Evolutionary conservation across 2,888 invertebrate genomes (phyloP).

Genomic region (Smittia aterrima): DNA sequence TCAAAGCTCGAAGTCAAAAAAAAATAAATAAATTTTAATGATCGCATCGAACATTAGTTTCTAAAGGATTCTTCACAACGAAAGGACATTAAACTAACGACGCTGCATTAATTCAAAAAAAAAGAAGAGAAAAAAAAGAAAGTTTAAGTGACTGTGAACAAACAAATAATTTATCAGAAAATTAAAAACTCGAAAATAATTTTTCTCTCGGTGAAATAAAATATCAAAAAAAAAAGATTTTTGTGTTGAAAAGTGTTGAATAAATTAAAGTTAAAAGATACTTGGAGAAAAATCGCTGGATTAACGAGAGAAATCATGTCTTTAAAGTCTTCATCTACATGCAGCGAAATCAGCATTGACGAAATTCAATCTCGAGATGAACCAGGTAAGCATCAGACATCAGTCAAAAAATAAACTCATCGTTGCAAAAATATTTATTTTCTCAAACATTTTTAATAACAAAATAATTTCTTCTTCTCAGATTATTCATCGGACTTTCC

Average conservation of each 20-base stretch:
- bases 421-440: not conserved
- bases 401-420: not conserved
- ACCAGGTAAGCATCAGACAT: constrained; percentile 48
- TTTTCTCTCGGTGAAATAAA: constrained; percentile 13
- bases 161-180: constrained; percentile 15
- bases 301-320: constrained; percentile 47
- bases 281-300: not conserved
- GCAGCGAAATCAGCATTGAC: constrained; percentile 55
- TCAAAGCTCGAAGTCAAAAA: not conserved
- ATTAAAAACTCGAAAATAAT: constrained; percentile 33
- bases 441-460: not conserved
- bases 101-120: constrained; percentile 20
- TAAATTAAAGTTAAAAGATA: constrained; percentile 23
- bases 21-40: constrained; percentile 25
- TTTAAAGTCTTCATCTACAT: constrained; percentile 52
- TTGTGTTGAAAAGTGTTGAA: constrained; percentile 6
- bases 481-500: constrained; percentile 62
- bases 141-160: constrained; percentile 34
- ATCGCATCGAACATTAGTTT: not conserved
- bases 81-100: constrained; percentile 29
- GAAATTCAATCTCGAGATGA: constrained; percentile 52
- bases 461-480: constrained; percentile 46
- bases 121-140: constrained; percentile 4
- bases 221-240: constrained; percentile 4
- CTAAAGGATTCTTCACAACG: not conserved